Conservation (phyloP, 2,797 vertebrate species). For the Streptopelia turtur region DNA sequence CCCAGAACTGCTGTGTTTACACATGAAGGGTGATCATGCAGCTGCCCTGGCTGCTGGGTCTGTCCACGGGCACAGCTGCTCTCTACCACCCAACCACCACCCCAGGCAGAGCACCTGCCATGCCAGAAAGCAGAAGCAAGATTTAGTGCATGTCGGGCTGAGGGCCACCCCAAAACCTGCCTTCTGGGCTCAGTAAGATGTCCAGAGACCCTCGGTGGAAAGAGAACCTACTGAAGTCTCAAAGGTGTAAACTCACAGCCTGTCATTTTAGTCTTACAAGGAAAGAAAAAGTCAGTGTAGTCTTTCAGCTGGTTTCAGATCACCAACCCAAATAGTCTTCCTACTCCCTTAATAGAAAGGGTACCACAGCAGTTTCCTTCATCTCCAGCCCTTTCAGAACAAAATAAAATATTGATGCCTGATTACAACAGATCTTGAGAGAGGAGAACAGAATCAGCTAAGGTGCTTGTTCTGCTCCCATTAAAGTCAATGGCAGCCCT, state of each 20-base stretch:
- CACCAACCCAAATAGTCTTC: background rate
- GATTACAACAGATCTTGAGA: background rate
- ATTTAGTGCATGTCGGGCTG: background rate
- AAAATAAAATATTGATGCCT: background rate
- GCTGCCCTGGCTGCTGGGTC: background rate
- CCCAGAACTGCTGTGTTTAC: accelerated
- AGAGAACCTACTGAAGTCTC: background rate
- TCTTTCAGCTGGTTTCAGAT: background rate
- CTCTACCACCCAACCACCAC: accelerated
- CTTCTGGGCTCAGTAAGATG: background rate
- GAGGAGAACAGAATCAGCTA: background rate
- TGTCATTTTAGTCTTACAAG: background rate
- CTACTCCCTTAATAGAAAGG: accelerated
- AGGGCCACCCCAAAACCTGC: background rate
- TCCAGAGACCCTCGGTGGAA: background rate
- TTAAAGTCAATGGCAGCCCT: background rate
- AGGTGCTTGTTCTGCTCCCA: background rate
- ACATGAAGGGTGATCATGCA: accelerated
- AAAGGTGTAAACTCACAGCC: background rate
- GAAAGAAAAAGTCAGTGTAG: background rate
- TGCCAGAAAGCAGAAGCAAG: background rate
- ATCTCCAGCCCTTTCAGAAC: background rate
- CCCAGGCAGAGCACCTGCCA: accelerated
- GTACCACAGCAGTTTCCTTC: background rate
- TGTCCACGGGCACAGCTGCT: background rate